Evolutionary conservation across 2,113 vertebrate genomes (phyloP).

Genomic region (Oriolus oriolus): DNA sequence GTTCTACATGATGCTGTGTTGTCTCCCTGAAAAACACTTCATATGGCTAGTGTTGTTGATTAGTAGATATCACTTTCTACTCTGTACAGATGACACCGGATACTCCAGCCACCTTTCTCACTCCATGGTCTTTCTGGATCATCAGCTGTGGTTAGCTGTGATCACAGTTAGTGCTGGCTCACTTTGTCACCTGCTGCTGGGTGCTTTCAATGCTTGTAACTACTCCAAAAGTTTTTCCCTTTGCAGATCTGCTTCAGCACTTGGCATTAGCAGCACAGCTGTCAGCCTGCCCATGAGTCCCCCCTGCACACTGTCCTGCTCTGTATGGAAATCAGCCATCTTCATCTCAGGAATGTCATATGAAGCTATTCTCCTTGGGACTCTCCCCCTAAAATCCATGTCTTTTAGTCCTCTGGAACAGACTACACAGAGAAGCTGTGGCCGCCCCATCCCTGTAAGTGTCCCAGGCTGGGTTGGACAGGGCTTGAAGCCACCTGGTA

Average conservation of each 20-base stretch:
- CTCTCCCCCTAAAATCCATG: neutral
- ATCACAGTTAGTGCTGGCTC: neutral
- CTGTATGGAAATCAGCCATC: neutral
- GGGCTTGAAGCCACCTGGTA: neutral
- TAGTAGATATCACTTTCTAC: neutral
- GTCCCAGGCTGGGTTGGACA: neutral
- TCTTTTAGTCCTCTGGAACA: neutral
- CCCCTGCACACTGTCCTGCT: rapidly evolving
- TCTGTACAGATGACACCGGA: neutral
- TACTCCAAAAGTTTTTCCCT: neutral
- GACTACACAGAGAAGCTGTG: neutral
- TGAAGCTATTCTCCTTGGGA: neutral
- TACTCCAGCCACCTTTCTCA: neutral
- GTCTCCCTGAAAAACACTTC: neutral
- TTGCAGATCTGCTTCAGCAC: neutral
- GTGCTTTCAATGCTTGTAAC: neutral
- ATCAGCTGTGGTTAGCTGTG: neutral
- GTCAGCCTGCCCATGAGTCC: rapidly evolving
- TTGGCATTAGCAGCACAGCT: neutral
- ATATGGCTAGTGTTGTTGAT: neutral
- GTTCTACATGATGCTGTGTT: neutral
- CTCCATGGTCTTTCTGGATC: neutral
- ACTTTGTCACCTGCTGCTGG: neutral
- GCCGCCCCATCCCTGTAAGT: neutral
- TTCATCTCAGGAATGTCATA: neutral